Base-by-base conservation (phyloP, 2,797 vertebrate species). In the Catharus ustulatus region DNA sequence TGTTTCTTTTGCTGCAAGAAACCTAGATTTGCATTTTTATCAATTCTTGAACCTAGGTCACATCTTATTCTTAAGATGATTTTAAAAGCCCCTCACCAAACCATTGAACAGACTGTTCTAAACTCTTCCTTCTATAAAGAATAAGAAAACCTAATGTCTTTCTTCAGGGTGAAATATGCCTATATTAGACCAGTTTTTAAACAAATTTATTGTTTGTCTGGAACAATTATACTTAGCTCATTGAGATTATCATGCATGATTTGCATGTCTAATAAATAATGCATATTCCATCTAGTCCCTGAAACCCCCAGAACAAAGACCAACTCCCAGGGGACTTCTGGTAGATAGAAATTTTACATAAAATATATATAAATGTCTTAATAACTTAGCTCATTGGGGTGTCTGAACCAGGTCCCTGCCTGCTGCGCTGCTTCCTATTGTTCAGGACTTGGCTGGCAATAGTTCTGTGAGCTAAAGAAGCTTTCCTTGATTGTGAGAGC, bases 181-280 rank as follows among this genome's bases (percentile, higher is more conserved):
- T 10, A 9, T 36, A 15, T 23, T 62, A 30, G 32, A 52, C 45
- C 7, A 45, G 29, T 80, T 89, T 76, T 66, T 38, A 91, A 85
- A 57, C 45, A 85, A 57, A 75, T 73, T 13, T 74, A 72, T 75
- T 89, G 34, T 69, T 84, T 87, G 61, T 72, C 55, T 77, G 43
- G 55, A 90, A 58, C 34, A 94, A 51, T 48, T 87, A 82, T 26
- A 45, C 46, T 76, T 90, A 80, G 24, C 46, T 94, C 38, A 59
- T 6, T 81, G 78, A 82, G 30, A 73, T 80, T 62, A 64, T 68
- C 4, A n/a, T 68, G 66, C 23, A 36, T 89, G 68, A 92, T 92
- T 94, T 92, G 75, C n/a, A 63, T 62, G 52, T 62, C 52, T 72
- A 66, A 93, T 94, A 85, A 95, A 94, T 93, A 94, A 93, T 94